Evolutionary conservation across 2,888 invertebrate species (phyloP).

Genomic region (Cheilosia pagana): DNA sequence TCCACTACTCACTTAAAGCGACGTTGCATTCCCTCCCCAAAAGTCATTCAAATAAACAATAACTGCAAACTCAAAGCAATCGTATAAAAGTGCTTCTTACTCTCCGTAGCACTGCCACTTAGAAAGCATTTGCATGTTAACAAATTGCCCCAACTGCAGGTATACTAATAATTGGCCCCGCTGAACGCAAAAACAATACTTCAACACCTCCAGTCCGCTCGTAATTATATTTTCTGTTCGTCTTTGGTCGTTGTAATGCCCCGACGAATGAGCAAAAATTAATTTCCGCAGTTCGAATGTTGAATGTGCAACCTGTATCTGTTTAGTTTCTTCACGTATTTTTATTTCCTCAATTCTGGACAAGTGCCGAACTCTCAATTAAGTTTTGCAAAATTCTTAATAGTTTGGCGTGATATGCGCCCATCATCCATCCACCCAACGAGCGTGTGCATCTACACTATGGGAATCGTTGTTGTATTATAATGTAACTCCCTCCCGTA

Average conservation of each 20-base stretch:
- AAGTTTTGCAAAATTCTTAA: constrained; percentile 63
- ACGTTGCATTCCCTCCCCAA: not conserved
- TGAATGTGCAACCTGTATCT: constrained; percentile 51
- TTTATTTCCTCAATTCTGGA: constrained; percentile 36
- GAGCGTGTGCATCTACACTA: constrained; percentile 58
- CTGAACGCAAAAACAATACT: constrained; percentile 45
- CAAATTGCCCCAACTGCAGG: constrained; percentile 40
- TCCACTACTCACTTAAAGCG: not conserved
- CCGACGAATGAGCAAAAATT: constrained; percentile 20
- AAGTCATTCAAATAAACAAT: not conserved
- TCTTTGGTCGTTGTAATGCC: constrained; percentile 3
- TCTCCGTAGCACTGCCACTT: constrained; percentile 47
- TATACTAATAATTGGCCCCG: constrained; percentile 38
- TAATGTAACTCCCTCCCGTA: constrained; percentile 11
- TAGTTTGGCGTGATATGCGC: constrained; percentile 71
- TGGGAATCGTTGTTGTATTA: constrained; percentile 47
- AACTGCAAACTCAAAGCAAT: constrained; percentile 30
- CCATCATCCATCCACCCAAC: constrained; percentile 64
- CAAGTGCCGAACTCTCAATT: constrained; percentile 72
- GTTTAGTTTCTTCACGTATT: not conserved
- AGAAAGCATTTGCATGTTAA: constrained; percentile 66
- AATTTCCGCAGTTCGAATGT: constrained; percentile 37
- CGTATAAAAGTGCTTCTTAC: not conserved
- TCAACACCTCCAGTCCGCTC: constrained; percentile 61
- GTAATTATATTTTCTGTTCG: constrained; percentile 42